These are phyloP conservation scores for Cavia porcellus DNA, from an alignment of 2,113 vertebrate genomes.

Conservation along the genomic window DNA sequence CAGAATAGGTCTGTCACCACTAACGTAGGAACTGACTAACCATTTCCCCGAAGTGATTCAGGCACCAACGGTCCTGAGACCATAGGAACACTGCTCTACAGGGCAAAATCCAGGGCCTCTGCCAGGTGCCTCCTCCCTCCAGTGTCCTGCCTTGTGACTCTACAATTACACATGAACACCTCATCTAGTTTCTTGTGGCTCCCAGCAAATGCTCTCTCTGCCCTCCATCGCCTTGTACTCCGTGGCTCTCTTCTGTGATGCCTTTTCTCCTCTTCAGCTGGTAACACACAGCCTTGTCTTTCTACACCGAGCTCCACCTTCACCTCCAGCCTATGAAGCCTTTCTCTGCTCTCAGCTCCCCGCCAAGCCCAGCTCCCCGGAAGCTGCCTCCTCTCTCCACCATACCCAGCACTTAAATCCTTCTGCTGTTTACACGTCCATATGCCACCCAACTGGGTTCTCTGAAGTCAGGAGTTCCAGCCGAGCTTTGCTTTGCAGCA, in stretches of 20 bases:
- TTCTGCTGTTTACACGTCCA: background rate
- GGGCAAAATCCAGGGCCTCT: background rate
- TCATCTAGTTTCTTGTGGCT: background rate
- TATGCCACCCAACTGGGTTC: constrained; percentile 13
- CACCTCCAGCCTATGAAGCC: background rate
- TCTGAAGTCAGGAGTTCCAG: constrained; percentile 46
- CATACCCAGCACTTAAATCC: constrained; percentile 14
- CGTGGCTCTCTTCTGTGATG: background rate
- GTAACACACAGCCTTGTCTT: background rate
- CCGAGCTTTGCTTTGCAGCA: constrained; percentile 24
- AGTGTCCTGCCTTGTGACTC: background rate
- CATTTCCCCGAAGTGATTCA: background rate
- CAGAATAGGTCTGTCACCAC: background rate
- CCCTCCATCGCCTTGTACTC: background rate
- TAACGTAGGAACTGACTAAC: background rate
- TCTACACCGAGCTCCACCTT: background rate
- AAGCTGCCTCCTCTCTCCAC: background rate
- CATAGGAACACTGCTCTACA: background rate
- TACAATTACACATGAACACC: background rate
- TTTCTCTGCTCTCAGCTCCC: background rate
- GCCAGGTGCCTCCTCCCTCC: background rate
- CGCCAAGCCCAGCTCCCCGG: background rate
- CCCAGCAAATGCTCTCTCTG: background rate
- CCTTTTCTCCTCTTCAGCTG: background rate
- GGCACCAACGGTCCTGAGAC: background rate